phyloP scores from a whole-genome alignment of 2,888 invertebrate genomes.

The Oscheius sp. region DNA sequence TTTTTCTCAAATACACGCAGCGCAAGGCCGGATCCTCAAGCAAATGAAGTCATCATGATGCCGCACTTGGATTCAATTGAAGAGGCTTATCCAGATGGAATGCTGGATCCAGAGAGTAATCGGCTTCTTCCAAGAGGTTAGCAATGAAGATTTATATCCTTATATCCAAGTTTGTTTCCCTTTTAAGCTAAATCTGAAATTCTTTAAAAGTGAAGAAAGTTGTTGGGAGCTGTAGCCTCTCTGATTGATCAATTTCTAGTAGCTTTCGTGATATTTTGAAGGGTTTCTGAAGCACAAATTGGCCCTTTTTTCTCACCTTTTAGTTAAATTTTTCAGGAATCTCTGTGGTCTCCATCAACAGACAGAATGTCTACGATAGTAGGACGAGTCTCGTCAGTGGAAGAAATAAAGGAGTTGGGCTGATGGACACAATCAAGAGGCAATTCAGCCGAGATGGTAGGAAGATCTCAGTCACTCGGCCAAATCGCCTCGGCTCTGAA shows the following conservation, averaged over 20 bases:
- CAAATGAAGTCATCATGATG: constrained; percentile 47
- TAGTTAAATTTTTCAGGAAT: constrained; percentile 26
- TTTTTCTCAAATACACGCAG: neutral
- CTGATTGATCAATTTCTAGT: too few species aligned
- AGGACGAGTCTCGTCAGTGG: constrained; percentile 42
- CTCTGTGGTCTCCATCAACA: constrained; percentile 52
- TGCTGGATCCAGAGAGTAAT: constrained; percentile 33
- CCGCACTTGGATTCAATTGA: constrained; percentile 39
- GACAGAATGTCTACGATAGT: constrained; percentile 37
- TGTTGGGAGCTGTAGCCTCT: too few species aligned
- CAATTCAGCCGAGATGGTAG: constrained; percentile 34
- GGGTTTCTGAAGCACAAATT: too few species aligned
- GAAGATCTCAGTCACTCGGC: constrained; percentile 39
- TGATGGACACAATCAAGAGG: constrained; percentile 37
- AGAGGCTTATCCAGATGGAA: constrained; percentile 18
- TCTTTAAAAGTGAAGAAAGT: too few species aligned
- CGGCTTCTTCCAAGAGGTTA: constrained; percentile 34
- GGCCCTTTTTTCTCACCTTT: too few species aligned
- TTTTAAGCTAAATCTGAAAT: too few species aligned
- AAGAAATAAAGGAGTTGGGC: constrained; percentile 23
- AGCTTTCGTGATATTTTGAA: too few species aligned
- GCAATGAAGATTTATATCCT: too few species aligned
- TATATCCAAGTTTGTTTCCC: too few species aligned
- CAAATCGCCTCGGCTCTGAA: constrained; percentile 34
- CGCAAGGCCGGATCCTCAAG: constrained; percentile 35